Base-by-base conservation (phyloP, 2,888 invertebrate genomes). In the Apeira syringaria region DNA sequence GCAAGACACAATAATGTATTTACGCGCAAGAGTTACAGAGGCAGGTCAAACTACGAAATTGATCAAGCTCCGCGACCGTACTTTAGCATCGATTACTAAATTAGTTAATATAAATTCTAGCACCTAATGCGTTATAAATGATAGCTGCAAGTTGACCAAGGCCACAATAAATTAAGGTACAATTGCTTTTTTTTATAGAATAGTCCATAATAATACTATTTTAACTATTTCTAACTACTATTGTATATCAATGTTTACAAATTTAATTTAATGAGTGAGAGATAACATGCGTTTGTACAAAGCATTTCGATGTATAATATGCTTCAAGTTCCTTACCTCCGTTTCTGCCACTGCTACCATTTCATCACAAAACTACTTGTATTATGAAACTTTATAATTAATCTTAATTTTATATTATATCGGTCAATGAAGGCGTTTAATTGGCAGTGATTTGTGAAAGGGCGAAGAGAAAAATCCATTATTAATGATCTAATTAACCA, bases 31-130 rank as follows among this genome's bases (percentile, higher is more conserved):
- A n/a, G n/a, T n/a, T n/a, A n/a, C n/a, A n/a, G n/a, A n/a, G n/a
- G n/a, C n/a, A n/a, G n/a, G n/a, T n/a, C n/a, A n/a, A n/a, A n/a
- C n/a, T n/a, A n/a, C n/a, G n/a, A n/a, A n/a, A n/a, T n/a, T n/a
- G n/a, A n/a, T n/a, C n/a, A n/a, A n/a, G n/a, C n/a, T n/a, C n/a
- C n/a, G n/a, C n/a, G n/a, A n/a, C n/a, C n/a, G n/a, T n/a, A n/a
- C n/a, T n/a, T n/a, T 46, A 39, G 45, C 39, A 35, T 25, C 34
- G 36, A 46, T 29, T 15, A 15, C 8, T 8, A 22, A 12, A 15
- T n/a, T 15, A 15, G 15, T 15, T 15, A 15, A 3, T 15, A 3
- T 15, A 4, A 3, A 4, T 15, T 15, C 15, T 15, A 15, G 15
- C 15, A 15, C 15, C 15, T 15, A 15, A 15, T 15, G 15, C 15